Base-by-base conservation (phyloP, 2,888 invertebrate genomes). In the Lagria hirta region DNA sequence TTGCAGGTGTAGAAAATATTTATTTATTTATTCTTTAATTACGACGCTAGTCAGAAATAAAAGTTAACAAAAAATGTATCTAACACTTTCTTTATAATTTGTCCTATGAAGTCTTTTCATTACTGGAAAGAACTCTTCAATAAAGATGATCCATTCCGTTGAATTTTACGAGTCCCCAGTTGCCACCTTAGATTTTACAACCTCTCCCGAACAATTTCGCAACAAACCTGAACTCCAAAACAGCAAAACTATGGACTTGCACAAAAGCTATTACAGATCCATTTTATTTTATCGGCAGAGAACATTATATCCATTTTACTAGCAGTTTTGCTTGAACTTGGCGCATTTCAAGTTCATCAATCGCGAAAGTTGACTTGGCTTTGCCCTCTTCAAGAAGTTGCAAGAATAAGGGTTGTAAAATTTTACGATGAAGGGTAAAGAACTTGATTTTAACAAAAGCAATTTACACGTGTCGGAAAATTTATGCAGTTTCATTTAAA, bases 401-500 rank as follows among this genome's bases (percentile, higher is more conserved):
- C n/a, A n/a, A 45, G 45, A 52, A 51, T 48, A 43, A 36, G 34
- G 28, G 46, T 20, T 21, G 27, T 51, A 53, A 53, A 53, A 51
- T 51, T 53, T 53, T 53, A 51, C 30, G 27, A 33, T 21, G 26
- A 27, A 21, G 38, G 43, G 23, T 38, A 27, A 42, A 30, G 29
- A 49, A 48, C 42, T 45, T 44, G 44, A 46, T 47, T 45, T 50
- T 45, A 52, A 45, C 44, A 43, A 43, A 36, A 35, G 53, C 53
- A 49, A 51, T 53, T 53, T 53, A 51, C 52, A 53, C 51, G 55
- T 51, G 55, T 48, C 46, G 40, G 51, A 43, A 43, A 52, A 48
- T 55, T 55, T 55, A 55, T 53, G 52, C 45, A 55, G 48, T 55
- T 55, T 55, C 52, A 53, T 55, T 53, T 55, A 45, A 53, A 55